Conservation (phyloP, 2,888 invertebrate genomes). For the Ferrisia virgata region DNA sequence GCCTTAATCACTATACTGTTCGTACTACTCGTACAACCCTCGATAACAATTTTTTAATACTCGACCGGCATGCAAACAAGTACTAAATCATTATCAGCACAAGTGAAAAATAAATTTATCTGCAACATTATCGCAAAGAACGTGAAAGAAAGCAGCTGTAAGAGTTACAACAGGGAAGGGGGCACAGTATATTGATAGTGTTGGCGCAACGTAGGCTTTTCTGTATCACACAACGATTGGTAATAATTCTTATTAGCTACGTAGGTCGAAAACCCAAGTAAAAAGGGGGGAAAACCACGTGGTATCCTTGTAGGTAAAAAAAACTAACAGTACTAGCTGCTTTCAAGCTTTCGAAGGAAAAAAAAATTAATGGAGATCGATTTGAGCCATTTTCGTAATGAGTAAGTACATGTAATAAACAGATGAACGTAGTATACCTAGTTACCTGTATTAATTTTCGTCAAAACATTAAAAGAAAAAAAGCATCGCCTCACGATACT, state of each 20-base stretch:
- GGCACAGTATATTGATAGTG: neutral
- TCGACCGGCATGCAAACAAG: neutral
- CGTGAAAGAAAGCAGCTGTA: too few relatives aligned
- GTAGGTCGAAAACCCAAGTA: neutral
- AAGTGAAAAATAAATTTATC: slow-evolving; percentile 6
- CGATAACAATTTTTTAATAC: slow-evolving; percentile 2
- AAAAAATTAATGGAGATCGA: neutral
- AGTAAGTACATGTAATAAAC: neutral
- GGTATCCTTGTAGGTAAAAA: too few relatives aligned
- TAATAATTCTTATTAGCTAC: neutral
- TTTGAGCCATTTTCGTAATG: neutral
- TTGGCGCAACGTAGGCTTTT: neutral
- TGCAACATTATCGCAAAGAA: neutral
- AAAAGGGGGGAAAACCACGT: too few relatives aligned
- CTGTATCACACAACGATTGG: neutral
- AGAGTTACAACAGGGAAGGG: neutral
- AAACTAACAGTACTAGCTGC: neutral
- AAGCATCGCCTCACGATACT: too few relatives aligned
- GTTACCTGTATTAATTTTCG: too few relatives aligned
- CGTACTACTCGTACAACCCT: neutral
- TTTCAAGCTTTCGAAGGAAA: neutral
- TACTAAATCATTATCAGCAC: neutral
- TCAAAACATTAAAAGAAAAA: too few relatives aligned
- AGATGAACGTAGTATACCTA: too few relatives aligned
- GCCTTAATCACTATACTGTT: neutral